Evolutionary conservation across 2,888 invertebrate genomes (phyloP), one percentile per base, ranked within the genome.

Genomic region (Alviniconcha strummeri): DNA sequence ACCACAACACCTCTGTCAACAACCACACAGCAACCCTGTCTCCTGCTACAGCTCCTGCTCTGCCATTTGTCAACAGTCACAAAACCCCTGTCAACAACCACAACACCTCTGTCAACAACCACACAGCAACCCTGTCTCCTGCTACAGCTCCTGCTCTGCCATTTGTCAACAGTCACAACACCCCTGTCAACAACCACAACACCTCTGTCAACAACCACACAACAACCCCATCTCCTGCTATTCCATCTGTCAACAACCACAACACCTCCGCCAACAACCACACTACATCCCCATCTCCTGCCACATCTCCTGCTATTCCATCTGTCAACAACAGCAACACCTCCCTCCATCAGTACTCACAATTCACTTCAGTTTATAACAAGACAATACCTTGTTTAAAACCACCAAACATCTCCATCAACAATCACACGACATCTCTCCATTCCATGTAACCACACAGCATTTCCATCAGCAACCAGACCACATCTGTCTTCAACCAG

Each of bases 1-100:
- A 13, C 13, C 9, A 52, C 52, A 72, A 72, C 19, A 72, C 52
- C 17, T 52, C 6, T 36, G 72, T 64, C 36, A 36, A 36, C 36
- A 36, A 36, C 36, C 36, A 36, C 36, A 36, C 36, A 36, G 3
- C 36, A 36, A 0, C 78, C 98, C 98, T 0, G 98, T 97, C 93
- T 98, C 98, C 0, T 97, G 97, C 78, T 97, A 95, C 17, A 98
- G 96, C 76, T 99, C 98, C 0, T 98, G 97, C 93, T 98, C 98
- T 0, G 98, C 97, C 92, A 99, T 95, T 95, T 96, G 84, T 8
- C 13, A 55, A 15, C 3, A 9, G 15, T 5, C 36, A 75, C 15
- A 15, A 15, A 5, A 72, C 52, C 17, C 5, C 6, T 36, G 72
- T 4, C 36, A 36, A 36, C 36, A 36, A 36, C 36, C 36, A 36